Conservation (phyloP, 2,888 invertebrate species). For the Troides aeacus region DNA sequence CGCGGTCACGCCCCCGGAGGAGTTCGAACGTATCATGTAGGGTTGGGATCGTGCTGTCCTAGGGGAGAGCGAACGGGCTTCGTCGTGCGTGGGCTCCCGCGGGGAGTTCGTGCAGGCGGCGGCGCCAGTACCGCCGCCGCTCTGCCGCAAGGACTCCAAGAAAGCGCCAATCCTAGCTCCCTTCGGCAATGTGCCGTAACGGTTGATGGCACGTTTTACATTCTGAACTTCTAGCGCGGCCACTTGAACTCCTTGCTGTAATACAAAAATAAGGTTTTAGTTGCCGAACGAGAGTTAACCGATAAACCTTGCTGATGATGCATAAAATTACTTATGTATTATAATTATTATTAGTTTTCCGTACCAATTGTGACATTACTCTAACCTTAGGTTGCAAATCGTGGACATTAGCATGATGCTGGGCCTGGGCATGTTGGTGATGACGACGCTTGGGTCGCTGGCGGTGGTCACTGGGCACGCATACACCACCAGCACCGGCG, state of each 20-base stretch:
- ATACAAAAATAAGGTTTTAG: conserved; percentile 4
- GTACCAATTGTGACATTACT: no score
- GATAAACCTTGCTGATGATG: no score
- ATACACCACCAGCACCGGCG: conserved; percentile 65
- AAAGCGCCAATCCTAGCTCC: conserved; percentile 98
- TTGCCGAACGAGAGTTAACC: no score
- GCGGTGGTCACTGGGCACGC: conserved; percentile 57
- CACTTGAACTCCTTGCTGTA: conserved; percentile 84
- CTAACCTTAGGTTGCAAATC: conserved; percentile 46
- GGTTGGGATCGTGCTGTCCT: conserved; percentile 84
- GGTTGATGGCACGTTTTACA: conserved; percentile 95
- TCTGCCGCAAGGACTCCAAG: conserved; percentile 94
- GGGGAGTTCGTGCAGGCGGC: conserved; percentile 67
- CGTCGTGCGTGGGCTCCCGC: conserved; percentile 56
- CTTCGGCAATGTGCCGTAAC: conserved; percentile 98
- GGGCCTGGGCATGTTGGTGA: conserved; percentile 54
- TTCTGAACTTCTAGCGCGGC: conserved; percentile 97
- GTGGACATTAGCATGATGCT: conserved; percentile 56
- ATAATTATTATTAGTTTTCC: no score
- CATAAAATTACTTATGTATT: no score
- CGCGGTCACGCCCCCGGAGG: conserved; percentile 89
- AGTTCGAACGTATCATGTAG: conserved; percentile 94
- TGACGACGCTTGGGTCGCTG: conserved; percentile 68
- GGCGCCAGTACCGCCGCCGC: conserved; percentile 67
- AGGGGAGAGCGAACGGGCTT: conserved; percentile 82